Evolutionary conservation across 2,888 invertebrate species (phyloP).

Genomic region (Psylliodes chrysocephalus): DNA sequence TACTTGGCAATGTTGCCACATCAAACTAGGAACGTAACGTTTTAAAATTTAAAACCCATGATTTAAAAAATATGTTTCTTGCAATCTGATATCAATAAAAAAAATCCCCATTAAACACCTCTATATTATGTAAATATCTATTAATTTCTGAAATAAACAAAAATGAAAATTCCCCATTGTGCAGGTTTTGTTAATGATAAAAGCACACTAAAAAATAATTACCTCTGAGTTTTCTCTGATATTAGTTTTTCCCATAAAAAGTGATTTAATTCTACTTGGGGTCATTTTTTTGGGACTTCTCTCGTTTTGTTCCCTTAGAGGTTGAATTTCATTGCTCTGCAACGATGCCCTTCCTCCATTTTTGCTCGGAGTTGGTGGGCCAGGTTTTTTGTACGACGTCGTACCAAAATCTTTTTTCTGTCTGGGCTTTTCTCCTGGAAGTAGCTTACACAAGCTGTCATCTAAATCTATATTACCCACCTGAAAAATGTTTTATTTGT

Average conservation of each 20-base stretch:
- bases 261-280: constrained; percentile 72
- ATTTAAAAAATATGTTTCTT: too few relatives aligned
- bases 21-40: too few relatives aligned
- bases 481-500: constrained; percentile 48
- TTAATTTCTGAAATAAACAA: too few relatives aligned
- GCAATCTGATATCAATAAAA: too few relatives aligned
- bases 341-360: constrained; percentile 77
- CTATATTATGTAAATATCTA: too few relatives aligned
- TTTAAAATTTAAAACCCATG: too few relatives aligned
- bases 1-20: too few relatives aligned
- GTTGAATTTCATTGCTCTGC: constrained; percentile 69
- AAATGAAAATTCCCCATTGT: too few relatives aligned
- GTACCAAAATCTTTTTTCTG: constrained; percentile 70
- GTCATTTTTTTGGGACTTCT: constrained; percentile 67
- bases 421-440: constrained; percentile 63
- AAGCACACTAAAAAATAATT: too few relatives aligned
- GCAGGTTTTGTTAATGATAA: too few relatives aligned
- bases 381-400: constrained; percentile 85
- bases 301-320: constrained; percentile 65
- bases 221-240: constrained; percentile 58
- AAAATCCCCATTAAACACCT: too few relatives aligned
- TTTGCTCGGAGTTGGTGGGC: constrained; percentile 88
- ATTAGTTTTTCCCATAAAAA: constrained; percentile 66
- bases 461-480: constrained; percentile 58
- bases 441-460: constrained; percentile 62